These are phyloP conservation scores for Musca vetustissima DNA, from an alignment of 1,140 invertebrate species.

Conservation along the genomic window DNA sequence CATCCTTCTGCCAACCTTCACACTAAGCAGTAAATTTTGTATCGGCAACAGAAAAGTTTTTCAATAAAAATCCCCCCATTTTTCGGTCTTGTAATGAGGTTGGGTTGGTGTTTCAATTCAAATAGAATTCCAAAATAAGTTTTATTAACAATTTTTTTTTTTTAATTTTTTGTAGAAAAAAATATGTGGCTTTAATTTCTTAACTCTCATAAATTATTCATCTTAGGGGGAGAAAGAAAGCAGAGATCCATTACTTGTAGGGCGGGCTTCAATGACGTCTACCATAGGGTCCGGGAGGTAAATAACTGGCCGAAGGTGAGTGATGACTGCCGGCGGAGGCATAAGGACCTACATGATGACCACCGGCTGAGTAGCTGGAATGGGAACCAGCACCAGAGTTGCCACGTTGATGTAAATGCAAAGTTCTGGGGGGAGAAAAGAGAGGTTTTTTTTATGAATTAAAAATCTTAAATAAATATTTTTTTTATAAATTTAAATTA, in stretches of 20 bases:
- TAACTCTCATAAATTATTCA: background rate
- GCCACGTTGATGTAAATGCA: constrained; percentile 14
- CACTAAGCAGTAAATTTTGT: no score
- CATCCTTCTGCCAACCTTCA: background rate
- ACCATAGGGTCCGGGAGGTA: constrained; percentile 26
- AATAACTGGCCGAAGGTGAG: constrained; percentile 15
- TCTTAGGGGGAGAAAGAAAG: no score
- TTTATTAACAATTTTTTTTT: no score
- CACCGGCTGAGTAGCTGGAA: background rate
- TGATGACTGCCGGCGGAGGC: background rate
- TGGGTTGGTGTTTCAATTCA: no score
- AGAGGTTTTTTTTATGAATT: background rate
- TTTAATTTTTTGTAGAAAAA: no score
- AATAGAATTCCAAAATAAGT: no score
- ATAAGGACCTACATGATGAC: background rate
- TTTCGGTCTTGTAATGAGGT: no score
- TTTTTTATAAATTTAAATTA: background rate
- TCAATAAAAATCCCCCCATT: no score
- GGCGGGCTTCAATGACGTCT: background rate
- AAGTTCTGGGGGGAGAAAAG: constrained; percentile 3
- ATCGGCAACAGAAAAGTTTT: no score
- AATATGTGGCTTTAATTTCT: background rate
- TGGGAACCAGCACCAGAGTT: background rate
- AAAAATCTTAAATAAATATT: background rate
- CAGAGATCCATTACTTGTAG: no score